Evolutionary conservation across 2,113 vertebrate species (phyloP).

Genomic region (Poicephalus meyeri): DNA sequence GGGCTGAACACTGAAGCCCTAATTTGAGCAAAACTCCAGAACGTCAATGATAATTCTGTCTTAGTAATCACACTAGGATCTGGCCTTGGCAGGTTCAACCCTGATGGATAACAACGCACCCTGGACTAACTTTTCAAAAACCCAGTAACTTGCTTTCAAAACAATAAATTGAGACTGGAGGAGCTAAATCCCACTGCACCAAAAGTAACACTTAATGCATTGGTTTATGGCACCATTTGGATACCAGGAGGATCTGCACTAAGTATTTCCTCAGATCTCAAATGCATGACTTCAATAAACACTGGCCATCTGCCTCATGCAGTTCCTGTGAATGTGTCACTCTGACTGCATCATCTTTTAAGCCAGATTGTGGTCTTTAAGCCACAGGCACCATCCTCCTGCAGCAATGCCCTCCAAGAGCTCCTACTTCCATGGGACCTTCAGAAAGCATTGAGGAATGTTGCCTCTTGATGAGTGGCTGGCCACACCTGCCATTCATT

Average conservation of each 20-base stretch:
- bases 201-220: accelerated
- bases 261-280: not conserved
- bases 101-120: not conserved
- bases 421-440: not conserved
- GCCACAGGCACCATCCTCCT: not conserved
- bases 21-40: conserved; percentile 14
- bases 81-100: not conserved
- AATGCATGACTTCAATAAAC: not conserved
- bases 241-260: accelerated
- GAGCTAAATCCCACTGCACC: not conserved
- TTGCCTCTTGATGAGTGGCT: not conserved
- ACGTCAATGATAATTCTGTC: not conserved
- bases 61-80: not conserved
- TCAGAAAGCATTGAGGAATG: not conserved
- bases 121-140: not conserved
- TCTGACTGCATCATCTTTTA: not conserved
- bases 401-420: not conserved
- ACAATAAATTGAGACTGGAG: not conserved
- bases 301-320: not conserved
- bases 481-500: not conserved
- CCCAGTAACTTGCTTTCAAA: not conserved
- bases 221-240: not conserved
- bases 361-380: not conserved
- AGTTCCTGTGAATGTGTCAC: not conserved
- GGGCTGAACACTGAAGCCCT: not conserved